Conservation (phyloP, 2,888 invertebrate species). For the Acanthopleura granulata region DNA sequence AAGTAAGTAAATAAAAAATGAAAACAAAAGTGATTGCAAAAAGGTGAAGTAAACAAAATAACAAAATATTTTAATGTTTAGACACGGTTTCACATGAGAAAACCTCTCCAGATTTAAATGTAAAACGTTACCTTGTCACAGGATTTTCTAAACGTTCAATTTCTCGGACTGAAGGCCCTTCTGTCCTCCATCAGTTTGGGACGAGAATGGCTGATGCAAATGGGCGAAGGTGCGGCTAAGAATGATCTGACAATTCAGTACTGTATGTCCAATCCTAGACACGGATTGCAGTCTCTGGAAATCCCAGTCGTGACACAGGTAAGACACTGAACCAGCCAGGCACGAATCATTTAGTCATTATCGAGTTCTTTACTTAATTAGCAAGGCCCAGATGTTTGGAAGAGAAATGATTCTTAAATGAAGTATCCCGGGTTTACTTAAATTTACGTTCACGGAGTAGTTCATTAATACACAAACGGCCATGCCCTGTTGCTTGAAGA, state of each 20-base stretch:
- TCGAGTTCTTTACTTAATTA: background rate
- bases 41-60: too few species aligned
- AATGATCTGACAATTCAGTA: slow-evolving; percentile 57
- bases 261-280: slow-evolving; percentile 56
- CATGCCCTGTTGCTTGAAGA: too few species aligned
- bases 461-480: too few species aligned
- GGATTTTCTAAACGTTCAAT: slow-evolving; percentile 61
- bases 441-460: too few species aligned
- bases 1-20: too few species aligned
- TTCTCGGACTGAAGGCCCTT: slow-evolving; percentile 46
- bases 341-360: background rate
- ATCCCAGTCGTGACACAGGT: slow-evolving; percentile 59
- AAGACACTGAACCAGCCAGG: background rate
- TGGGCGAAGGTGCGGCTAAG: slow-evolving; percentile 53
- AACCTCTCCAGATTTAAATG: too few species aligned
- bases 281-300: slow-evolving; percentile 50
- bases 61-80: too few species aligned
- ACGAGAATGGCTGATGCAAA: slow-evolving; percentile 52
- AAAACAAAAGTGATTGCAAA: too few species aligned
- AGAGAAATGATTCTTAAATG: background rate
- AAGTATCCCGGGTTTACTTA: too few species aligned
- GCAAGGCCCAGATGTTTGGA: background rate
- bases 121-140: slow-evolving; percentile 21
- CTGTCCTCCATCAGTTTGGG: slow-evolving; percentile 45
- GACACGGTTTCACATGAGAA: too few species aligned